Evolutionary conservation across 2,797 vertebrate genomes (phyloP), one percentile per base, ranked within the genome.

Genomic region (Acrocephalus scirpaceus): DNA sequence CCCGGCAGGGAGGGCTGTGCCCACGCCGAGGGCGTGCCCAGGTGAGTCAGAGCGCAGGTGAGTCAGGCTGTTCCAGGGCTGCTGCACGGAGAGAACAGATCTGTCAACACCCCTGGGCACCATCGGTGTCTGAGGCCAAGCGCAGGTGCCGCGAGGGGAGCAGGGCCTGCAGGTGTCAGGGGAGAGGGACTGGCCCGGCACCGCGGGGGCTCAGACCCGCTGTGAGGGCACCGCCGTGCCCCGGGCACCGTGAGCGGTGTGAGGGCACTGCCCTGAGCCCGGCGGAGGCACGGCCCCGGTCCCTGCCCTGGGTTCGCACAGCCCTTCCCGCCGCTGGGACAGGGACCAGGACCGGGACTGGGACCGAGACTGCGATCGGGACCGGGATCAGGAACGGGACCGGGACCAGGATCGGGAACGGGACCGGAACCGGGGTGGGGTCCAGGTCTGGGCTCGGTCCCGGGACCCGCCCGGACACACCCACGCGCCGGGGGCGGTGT

Each of bases 101-200:
- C 0, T 4, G 1, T 0, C 4, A 16, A 26, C 61, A 11, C 11
- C 75, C 30, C 0, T 0, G 4, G 79, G 70, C 34, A 20, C 1
- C 29, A 0, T 25, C 0, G 27, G 5, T 1, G 5, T 20, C 25
- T 32, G 10, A 36, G n/a, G 30, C 57, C 77, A 0, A 1, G 10
- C 0, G 3, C 65, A 5, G 64, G 62, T 4, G n/a, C 12, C 50
- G 2, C 0, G 64, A 54, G 12, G 7, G 36, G 11, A 48, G 20
- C 27, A 9, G 61, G 56, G 22, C 10, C 14, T 1, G 48, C 26
- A 17, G 42, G 14, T 10, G 57, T 15, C n/a, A 5, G 38, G 67
- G 44, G 16, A 66, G 8, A 18, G 13, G 13, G 10, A 13, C 19
- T 3, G 48, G 7, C 22, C 65, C 15, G 19, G 47, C 16, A 6